phyloP scores from a whole-genome alignment of 2,113 vertebrate species.

The Scytalopus superciliaris region DNA sequence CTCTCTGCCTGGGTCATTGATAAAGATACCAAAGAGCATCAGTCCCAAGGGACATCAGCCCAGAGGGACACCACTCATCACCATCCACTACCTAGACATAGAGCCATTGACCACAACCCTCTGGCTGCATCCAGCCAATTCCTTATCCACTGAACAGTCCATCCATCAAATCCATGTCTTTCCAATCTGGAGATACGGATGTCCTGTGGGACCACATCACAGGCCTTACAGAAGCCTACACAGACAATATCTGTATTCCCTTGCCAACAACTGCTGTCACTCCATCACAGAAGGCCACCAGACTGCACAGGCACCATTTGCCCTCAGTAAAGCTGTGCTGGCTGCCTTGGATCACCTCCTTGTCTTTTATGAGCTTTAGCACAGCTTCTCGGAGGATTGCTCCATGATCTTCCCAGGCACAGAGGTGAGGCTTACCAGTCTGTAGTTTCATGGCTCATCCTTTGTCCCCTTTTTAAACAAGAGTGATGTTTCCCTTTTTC shows the following conservation, averaged over 20 bases:
- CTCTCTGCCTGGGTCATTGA: not conserved
- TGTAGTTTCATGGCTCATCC: not conserved
- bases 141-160: not conserved
- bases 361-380: not conserved
- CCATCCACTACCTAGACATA: not conserved
- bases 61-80: not conserved
- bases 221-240: not conserved
- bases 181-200: not conserved
- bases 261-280: not conserved
- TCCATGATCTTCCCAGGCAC: not conserved
- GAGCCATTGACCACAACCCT: not conserved
- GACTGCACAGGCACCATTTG: not conserved
- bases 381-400: not conserved
- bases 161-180: not conserved
- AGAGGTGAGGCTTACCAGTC: not conserved
- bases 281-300: not conserved
- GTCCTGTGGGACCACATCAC: not conserved
- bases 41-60: not conserved
- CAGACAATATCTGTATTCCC: not conserved
- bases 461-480: not conserved
- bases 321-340: not conserved
- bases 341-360: not conserved
- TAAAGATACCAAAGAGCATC: not conserved
- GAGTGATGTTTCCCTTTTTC: not conserved
- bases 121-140: not conserved